Base-by-base conservation (phyloP, 2,888 invertebrate genomes). In the Cephus runcator region DNA sequence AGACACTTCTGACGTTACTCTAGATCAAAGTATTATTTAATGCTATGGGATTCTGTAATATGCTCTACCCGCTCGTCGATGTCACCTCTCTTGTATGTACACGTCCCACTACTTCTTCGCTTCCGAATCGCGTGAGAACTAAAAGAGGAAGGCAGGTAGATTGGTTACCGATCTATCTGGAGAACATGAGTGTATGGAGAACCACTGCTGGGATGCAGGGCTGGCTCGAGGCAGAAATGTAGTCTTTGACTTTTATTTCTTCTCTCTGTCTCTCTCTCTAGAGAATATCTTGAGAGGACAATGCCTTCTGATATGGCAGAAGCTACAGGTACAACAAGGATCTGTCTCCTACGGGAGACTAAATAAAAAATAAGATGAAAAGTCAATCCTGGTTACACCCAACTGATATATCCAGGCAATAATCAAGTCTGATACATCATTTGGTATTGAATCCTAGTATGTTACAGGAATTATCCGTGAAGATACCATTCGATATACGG, bases 71-170 rank as follows among this genome's bases (percentile, higher is more conserved):
- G 9, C 71, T 71, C 71, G 71, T 71, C 30, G 30, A 71, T 71
- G 71, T 71, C 71, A 71, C 71, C 71, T 30, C 30, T 12, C 71
- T 30, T 31, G 71, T 71, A 56, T 23, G 23, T 56, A 23, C 56
- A 56, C 56, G 56, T 56, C 23, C 56, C 56, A 56, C 56, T 23
- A 56, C 56, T 23, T 2, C 9, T 56, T 56, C 3, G 56, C 56
- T 56, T 76, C 77, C 76, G 79, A 34, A 36, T 71, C 31, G 76
- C 78, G 80, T 80, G 80, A 80, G 80, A 80, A 80, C 78, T 78
- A 77, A 76, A 77, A 78, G 80, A 76, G 76, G 77, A 76, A 80
- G 77, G 75, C 78, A 78, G 76, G 34, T 34, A 34, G 34, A 71
- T 76, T 80, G 76, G 78, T 80, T 78, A 80, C 80, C 80, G 80